Evolutionary conservation across 2,888 invertebrate genomes (phyloP), one percentile per base, ranked within the genome.

Genomic region (Glaucopsyche alexis): DNA sequence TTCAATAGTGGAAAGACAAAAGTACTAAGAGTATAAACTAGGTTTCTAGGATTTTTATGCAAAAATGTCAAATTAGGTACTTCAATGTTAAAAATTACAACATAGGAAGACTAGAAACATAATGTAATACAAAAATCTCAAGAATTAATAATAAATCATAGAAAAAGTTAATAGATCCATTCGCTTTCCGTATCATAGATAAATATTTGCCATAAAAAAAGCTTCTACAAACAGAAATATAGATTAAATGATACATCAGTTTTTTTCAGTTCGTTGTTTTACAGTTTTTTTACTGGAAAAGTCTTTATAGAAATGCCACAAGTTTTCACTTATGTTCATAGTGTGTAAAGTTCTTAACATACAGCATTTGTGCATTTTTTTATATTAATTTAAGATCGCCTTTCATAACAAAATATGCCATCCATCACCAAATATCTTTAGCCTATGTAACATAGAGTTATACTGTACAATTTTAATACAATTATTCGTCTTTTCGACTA

Each of bases 341-440:
- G 9, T n/a, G 19, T 55, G 7, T 11, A 16, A 19, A 55, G 19
- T 19, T 55, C 55, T 11, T 19, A 19, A 47, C 29, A 60, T 60
- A 29, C 29, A 60, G 29, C 13, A 29, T 60, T 60, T 6, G 29
- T 60, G 60, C 60, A 45, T 55, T 60, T 60, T 60, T 29, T n/a
- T n/a, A n/a, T n/a, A n/a, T n/a, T 13, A 29, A 29, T 60, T 55
- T 19, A 19, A 38, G 47, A 47, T 47, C 47, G 13, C 8, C 29
- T 11, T 60, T 29, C 13, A 60, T 38, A 60, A 38, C 38, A 60
- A 69, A 49, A 47, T 19, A 67, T 13, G n/a, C 19, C 45, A 29
- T 69, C 69, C 69, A 29, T 69, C 49, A 69, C 69, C 69, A 49
- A 69, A 49, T 69, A 49, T 38, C 14, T 29, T 13, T 49, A 69